Evolutionary conservation across 2,113 vertebrate species (phyloP), one percentile per base, ranked within the genome.

Genomic region (Todiramphus saurophagus): DNA sequence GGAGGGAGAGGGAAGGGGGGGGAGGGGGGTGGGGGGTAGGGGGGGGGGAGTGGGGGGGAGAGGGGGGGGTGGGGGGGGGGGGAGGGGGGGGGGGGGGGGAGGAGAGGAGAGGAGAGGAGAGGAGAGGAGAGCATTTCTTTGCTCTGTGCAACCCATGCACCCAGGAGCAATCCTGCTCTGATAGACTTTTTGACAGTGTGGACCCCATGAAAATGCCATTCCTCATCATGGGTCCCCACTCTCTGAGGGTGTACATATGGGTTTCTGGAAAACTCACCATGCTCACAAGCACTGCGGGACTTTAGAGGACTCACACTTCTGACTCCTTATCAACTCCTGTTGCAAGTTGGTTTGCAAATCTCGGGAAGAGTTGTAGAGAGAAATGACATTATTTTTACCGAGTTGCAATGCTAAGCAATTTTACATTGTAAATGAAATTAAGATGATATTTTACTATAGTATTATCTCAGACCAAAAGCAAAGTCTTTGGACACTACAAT

Each of bases 211-310:
- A 86, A 92, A 46, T 15, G 28, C 20, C 5, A 7, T 73, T 82
- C 24, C 16, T 67, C 31, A 33, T 51, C 17, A 24, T 0, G 0
- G 7, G 11, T 50, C 68, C 55, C 6, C 43, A 7, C 20, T 62
- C 46, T 37, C 17, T 16, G 24, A 37, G 8, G 7, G 13, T 7
- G 7, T 14, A 41, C 9, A 3, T 43, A 37, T 0, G 0, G 31
- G 6, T 30, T 90, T 80, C 44, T 55, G 62, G 31, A 75, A 70
- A 50, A 67, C 17, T 25, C 24, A 33, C 31, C 14, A 14, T 27
- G 37, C 18, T 35, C 24, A 28, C 14, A 24, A 48, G 37, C 35
- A 28, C 60, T 23, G 1, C 30, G 69, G 82, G 66, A 25, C 55
- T 86, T 53, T 28, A 70, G n/a, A 73, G 25, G 6, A 27, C 14